Evolutionary conservation across 2,888 invertebrate genomes (phyloP), one percentile per base, ranked within the genome.

Genomic region (Lasioglossum zephyrum): DNA sequence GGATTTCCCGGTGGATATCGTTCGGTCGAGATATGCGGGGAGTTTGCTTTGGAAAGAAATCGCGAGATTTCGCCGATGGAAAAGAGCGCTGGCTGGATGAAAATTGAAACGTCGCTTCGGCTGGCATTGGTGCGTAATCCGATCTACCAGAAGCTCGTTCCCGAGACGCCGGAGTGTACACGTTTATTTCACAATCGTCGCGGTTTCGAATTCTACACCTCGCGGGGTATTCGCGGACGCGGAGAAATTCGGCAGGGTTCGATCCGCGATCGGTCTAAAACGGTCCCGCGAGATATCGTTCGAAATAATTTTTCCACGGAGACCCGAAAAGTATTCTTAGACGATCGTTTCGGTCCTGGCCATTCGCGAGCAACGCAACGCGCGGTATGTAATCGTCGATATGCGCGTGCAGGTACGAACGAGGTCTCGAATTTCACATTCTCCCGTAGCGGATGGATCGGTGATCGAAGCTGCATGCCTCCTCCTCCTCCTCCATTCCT

Each of bases 61-160:
- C 22, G 77, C n/a, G 70, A 81, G 44, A 63, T 66, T 74, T 77
- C 8, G 36, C 66, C 41, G 63, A 31, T 6, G 66, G 49, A 9
- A 26, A 86, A 78, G 79, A 77, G 11, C 66, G 69, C 9, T 36
- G 73, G 70, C 31, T 72, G 36, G 9, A 73, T 79, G 82, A 84
- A 87, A 85, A 87, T 63, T 74, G 86, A 90, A 82, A 90, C 73
- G 78, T 63, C 39, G 72, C 73, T 77, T 69, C 31, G 72, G 66
- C 77, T 53, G 74, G 60, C 60, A 41, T 80, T 77, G 31, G 63
- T n/a, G 53, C 69, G 81, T 84, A 90, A 89, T 86, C 70, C 26
- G 85, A 90, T 86, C 82, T 83, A 66, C 66, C 44, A 69, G 77
- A 87, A 87, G 83, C 76, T 83, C 77, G 76, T 81, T 77, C 49